These are phyloP conservation scores for Papilio glaucus DNA, from an alignment of 1,140 invertebrate species.

Conservation along the genomic window DNA sequence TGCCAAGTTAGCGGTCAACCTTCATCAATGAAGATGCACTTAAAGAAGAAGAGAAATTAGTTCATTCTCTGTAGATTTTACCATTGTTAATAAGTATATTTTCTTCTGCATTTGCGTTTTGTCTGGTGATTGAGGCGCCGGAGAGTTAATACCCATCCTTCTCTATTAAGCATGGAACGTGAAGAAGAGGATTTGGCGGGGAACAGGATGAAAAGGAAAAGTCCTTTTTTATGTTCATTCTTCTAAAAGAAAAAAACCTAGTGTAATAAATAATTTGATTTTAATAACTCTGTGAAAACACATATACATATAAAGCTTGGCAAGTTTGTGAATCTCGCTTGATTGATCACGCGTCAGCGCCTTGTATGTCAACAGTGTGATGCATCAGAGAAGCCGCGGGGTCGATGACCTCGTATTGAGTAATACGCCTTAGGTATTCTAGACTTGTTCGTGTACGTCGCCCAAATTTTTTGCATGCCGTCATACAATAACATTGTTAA, in stretches of 20 bases:
- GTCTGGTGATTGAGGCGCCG: too few species aligned
- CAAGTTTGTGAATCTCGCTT: background rate
- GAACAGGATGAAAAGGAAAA: too few species aligned
- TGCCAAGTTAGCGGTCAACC: too few species aligned
- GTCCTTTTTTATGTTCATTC: too few species aligned
- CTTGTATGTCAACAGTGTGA: slow-evolving; percentile 25
- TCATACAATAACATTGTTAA: background rate
- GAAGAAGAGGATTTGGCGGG: too few species aligned
- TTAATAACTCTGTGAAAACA: background rate
- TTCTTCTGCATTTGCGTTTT: background rate
- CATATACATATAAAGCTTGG: slow-evolving; percentile 12
- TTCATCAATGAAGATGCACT: too few species aligned
- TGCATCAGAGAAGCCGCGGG: slow-evolving; percentile 31
- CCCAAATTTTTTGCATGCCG: slow-evolving; percentile 33
- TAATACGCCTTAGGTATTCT: slow-evolving; percentile 39
- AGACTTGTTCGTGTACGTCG: slow-evolving; percentile 36
- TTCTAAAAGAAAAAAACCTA: too few species aligned
- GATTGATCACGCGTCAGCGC: slow-evolving; percentile 19
- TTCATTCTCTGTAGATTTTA: background rate
- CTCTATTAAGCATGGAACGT: too few species aligned
- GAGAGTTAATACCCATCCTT: too few species aligned
- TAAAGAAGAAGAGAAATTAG: too few species aligned
- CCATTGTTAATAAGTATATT: background rate
- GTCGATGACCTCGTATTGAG: slow-evolving; percentile 33
- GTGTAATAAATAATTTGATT: background rate